phyloP scores from a whole-genome alignment of 2,797 vertebrate genomes.

The Vireo griseus region DNA sequence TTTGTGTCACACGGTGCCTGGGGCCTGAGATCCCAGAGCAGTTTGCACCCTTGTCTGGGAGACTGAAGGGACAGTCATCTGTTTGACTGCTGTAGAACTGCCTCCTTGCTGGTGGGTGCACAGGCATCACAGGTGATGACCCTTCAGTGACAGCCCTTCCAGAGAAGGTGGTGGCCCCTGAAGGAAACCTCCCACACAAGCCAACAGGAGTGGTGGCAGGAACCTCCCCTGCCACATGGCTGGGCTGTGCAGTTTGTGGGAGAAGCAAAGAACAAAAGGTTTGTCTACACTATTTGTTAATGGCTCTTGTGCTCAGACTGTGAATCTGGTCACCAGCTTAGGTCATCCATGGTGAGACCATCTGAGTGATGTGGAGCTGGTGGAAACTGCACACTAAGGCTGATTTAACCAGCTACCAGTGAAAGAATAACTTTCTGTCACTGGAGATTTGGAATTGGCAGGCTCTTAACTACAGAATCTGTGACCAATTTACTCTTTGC shows the following conservation, averaged over 20 bases:
- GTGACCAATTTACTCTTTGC: slow-evolving; percentile 4
- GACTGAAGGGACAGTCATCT: background rate
- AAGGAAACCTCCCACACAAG: background rate
- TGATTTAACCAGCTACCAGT: background rate
- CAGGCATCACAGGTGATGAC: background rate
- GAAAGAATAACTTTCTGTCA: background rate
- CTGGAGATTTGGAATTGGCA: background rate
- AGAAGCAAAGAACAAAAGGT: background rate
- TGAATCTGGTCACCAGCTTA: background rate
- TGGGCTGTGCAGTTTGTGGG: background rate
- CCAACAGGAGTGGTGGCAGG: background rate
- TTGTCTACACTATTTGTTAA: background rate
- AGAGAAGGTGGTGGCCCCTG: background rate
- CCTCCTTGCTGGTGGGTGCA: background rate
- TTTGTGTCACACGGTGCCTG: background rate
- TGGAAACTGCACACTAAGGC: background rate
- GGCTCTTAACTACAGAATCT: background rate
- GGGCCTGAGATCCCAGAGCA: background rate
- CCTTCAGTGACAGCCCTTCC: background rate
- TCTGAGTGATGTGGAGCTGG: background rate
- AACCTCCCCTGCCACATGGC: accelerated
- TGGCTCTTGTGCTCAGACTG: background rate
- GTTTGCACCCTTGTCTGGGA: background rate
- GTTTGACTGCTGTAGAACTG: background rate
- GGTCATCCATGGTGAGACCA: background rate